Base-by-base conservation (phyloP, 2,888 invertebrate genomes). In the Salpingus planirostris region DNA sequence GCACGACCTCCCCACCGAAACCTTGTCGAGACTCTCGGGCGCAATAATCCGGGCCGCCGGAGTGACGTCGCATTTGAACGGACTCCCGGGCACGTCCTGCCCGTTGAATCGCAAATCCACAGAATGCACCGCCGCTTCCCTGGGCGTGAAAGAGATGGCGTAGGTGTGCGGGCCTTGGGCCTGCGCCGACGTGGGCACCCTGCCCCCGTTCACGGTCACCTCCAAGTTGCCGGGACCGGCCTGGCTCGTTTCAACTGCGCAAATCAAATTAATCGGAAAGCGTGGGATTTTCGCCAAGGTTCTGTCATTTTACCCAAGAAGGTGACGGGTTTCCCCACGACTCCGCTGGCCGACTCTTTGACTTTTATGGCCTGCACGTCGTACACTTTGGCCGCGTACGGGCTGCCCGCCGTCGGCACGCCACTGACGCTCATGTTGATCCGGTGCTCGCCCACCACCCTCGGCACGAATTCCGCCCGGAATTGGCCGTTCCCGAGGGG, bases 201-300 rank as follows among this genome's bases (percentile, higher is more conserved):
- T 77, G 0, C 97, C 97, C 4, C 95, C 93, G 58, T 98, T 97
- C 14, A 98, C 96, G 0, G 95, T 93, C 36, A 98, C 97, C 65
- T 98, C 97, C 24, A 98, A 70, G 65, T 98, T 97, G 12, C 98
- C 98, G 1, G 97, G 93, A 11, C 97, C 98, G 3, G 97, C 97
- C 64, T 93, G 90, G 58, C 92, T 90, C 8, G 97, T 97, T 66
- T 98, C 97, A 60, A 98, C 92, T 88, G 55, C 18, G 18, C 8
- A 8, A 18, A 18, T 5, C 5, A 18, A 18, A 18, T 18, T 18
- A 18, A 18, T 18, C 18, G 18, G 18, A 8, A 18, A 18, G 8
- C 18, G n/a, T n/a, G n/a, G n/a, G n/a, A n/a, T n/a, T n/a, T n/a
- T n/a, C n/a, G n/a, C n/a, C n/a, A n/a, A n/a, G n/a, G n/a, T n/a